Conservation (phyloP, 2,888 invertebrate species). For the Metellina segmentata region DNA sequence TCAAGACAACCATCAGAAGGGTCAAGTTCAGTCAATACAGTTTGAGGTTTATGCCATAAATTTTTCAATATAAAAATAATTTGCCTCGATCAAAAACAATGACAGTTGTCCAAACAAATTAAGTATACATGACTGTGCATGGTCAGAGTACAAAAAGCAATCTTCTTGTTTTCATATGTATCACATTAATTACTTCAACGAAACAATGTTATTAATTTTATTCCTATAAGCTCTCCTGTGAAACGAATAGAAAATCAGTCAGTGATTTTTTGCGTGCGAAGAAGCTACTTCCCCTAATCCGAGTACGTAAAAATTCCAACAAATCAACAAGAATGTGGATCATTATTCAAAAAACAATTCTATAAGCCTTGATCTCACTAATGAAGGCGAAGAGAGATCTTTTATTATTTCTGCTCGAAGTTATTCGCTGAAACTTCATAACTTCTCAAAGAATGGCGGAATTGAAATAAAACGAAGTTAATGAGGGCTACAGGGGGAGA, state of each 20-base stretch:
- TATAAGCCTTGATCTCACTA: neutral
- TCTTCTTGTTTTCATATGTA: no score
- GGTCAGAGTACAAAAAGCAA: no score
- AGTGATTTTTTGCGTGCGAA: neutral
- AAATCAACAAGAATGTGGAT: neutral
- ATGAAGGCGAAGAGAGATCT: constrained; percentile 33
- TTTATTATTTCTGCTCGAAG: constrained; percentile 23
- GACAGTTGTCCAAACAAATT: no score
- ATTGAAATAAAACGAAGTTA: constrained; percentile 61
- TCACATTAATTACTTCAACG: neutral
- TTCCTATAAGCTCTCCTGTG: neutral
- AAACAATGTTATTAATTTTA: neutral
- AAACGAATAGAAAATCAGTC: neutral
- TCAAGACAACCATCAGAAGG: no score
- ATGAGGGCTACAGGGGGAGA: constrained; percentile 24
- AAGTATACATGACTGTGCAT: no score
- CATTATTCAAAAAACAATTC: neutral
- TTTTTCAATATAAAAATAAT: no score
- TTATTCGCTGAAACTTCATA: constrained; percentile 3
- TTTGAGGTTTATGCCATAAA: no score
- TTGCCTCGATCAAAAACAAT: no score
- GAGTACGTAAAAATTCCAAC: neutral
- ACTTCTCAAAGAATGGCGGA: constrained; percentile 15
- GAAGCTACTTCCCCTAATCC: neutral
- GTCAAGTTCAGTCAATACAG: no score